phyloP scores from a whole-genome alignment of 2,888 invertebrate species.

The Orchesellides sinensis region DNA sequence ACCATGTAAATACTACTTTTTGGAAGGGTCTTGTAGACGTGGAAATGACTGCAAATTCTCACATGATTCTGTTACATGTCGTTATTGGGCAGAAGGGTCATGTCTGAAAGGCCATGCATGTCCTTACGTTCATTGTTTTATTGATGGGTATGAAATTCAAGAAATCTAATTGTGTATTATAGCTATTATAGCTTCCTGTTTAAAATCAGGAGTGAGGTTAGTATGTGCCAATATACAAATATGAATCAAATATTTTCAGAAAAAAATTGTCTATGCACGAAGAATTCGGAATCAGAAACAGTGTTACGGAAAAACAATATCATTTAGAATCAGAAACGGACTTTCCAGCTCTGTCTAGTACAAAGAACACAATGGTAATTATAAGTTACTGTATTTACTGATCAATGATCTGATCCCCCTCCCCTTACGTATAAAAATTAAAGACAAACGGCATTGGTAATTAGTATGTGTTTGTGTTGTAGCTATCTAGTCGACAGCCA shows the following conservation, averaged over 20 bases:
- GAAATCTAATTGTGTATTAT: too few relatives aligned
- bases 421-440: not conserved
- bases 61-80: constrained; percentile 73
- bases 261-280: constrained; percentile 53
- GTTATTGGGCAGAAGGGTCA: constrained; percentile 74
- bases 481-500: constrained; percentile 75
- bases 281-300: constrained; percentile 37
- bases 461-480: not conserved
- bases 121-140: constrained; percentile 73
- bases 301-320: constrained; percentile 65
- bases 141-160: constrained; percentile 67
- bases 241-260: constrained; percentile 32
- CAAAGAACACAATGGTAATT: constrained; percentile 70
- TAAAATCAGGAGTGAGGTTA: too few relatives aligned
- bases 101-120: constrained; percentile 73
- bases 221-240: not conserved
- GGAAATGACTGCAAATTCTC: constrained; percentile 74
- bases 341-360: constrained; percentile 74
- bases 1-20: constrained; percentile 74
- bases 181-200: too few relatives aligned
- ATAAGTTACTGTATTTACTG: too few relatives aligned
- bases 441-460: not conserved
- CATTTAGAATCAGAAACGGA: constrained; percentile 74
- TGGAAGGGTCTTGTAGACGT: constrained; percentile 73
- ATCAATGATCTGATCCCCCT: too few relatives aligned